Evolutionary conservation across 2,113 vertebrate species (phyloP), one percentile per base, ranked within the genome.

Genomic region (Mungos mungo): DNA sequence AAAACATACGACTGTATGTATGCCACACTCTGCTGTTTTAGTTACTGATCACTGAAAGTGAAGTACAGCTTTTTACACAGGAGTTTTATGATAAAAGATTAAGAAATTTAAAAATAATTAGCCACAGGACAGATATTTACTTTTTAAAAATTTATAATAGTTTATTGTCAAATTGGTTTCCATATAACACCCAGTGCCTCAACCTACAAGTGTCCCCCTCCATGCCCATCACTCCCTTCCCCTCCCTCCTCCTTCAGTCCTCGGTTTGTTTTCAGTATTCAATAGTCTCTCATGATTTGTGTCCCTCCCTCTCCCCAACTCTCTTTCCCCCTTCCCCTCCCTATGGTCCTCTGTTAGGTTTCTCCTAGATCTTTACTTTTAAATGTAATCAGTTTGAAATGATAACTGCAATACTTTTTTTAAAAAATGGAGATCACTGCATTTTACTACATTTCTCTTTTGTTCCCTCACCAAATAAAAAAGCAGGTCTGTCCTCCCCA

Each of bases 321-420:
- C 3, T 41, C 41, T 41, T 41, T 41, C 41, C 41, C 41, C 41
- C 41, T 41, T 41, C 5, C 4, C 41, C 41, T 41, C 5, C 5
- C 5, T 5, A 41, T 41, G 41, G 41, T 41, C 41, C 41, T 41
- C 41, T 41, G 41, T 41, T 41, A 41, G 41, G 41, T 4, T 41
- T 41, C 41, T 41, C 41, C 41, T 41, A 41, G 41, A 89, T 7
- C 54, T 13, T 94, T 72, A 50, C 18, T 79, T 91, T 90, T 89
- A 82, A 93, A 82, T 82, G 16, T 25, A 71, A 66, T 94, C 47
- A 45, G 50, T 88, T 94, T 88, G 80, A 92, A 95, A 96, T 79
- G 35, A 76, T 47, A 57, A 15, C 21, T 80, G 85, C 21, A 65
- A 35, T 71, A 14, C 31, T 90, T 47, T 74, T 41, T 41, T 47